Evolutionary conservation across 1,140 invertebrate genomes (phyloP).

Genomic region (Mycetomoellerius zeteki): DNA sequence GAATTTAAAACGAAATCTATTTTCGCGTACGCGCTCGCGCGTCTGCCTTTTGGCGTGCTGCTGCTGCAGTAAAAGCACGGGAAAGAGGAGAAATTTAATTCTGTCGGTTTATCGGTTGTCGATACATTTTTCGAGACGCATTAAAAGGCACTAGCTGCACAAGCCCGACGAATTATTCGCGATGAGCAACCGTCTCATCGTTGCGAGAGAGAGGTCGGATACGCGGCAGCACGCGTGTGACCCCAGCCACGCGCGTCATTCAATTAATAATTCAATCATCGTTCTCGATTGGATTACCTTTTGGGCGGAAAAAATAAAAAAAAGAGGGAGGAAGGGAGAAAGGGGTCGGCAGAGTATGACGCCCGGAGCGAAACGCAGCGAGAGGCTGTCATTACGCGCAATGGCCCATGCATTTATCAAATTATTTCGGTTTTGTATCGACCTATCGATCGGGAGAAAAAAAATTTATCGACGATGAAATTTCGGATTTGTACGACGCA

Average conservation of each 20-base stretch:
- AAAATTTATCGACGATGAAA: constrained; percentile 62
- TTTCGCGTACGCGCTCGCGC: constrained; percentile 19
- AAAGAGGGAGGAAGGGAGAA: constrained; percentile 20
- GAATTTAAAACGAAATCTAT: constrained; percentile 61
- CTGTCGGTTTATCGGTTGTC: constrained; percentile 52
- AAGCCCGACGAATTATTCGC: constrained; percentile 63
- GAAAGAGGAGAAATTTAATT: constrained; percentile 66
- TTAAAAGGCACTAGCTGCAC: constrained; percentile 65
- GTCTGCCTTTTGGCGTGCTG: constrained; percentile 47
- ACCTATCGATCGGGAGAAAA: constrained; percentile 75
- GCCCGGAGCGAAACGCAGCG: constrained; percentile 71
- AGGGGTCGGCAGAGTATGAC: constrained; percentile 30
- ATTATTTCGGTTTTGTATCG: constrained; percentile 83
- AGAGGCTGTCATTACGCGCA: constrained; percentile 80
- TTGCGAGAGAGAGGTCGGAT: constrained; percentile 30
- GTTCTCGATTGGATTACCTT: constrained; percentile 84
- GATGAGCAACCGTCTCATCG: constrained; percentile 60
- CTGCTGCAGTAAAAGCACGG: constrained; percentile 59
- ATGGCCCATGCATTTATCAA: constrained; percentile 78
- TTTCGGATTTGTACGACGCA: constrained; percentile 49
- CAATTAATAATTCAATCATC: constrained; percentile 87
- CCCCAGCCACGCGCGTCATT: constrained; percentile 83
- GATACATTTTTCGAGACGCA: constrained; percentile 43
- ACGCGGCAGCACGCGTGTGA: constrained; percentile 76
- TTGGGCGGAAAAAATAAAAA: constrained; percentile 75